Base-by-base conservation (phyloP, 2,888 invertebrate genomes). In the Scrobipalpa atriplicella region DNA sequence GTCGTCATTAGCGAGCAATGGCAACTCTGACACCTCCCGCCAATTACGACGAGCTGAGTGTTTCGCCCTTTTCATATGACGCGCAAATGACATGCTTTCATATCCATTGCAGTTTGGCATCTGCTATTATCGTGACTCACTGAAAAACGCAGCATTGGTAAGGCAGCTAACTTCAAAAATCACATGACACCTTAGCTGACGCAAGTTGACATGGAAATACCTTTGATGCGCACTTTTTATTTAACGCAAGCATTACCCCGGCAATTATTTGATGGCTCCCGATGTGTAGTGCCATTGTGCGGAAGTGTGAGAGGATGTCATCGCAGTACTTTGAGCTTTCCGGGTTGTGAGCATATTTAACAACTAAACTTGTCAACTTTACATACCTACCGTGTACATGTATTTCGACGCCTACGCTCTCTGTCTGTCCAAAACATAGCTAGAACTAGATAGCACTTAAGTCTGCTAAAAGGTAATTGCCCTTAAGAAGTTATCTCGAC, bases 21-120 rank as follows among this genome's bases (percentile, higher is more conserved):
- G 90, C 84, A 90, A 92, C 92, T 92, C 92, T 91, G 91, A 92
- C 92, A 92, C 92, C 92, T 92, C 90, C 82, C 89, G 85, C 92
- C 92, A 92, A 92, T 91, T 90, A 91, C 83, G 83, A 86, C 80
- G 85, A 85, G 82, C 84, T 76, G 83, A 84, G 87, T 85, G 87
- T 29, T 58, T 36, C 16, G 38, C 58, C 16, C 38, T 58, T 56
- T 56, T 58, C 58, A 58, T 16, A 58, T 58, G 38, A 58, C 7
- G 36, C 58, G 58, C n/a, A 38, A 38, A 58, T 58, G 58, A 58
- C 58, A 58, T 38, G 38, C 58, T 58, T 58, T 38, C n/a, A 58
- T 16, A 38, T 58, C 36, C 58, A 58, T 58, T 58, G 58, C 58
- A 58, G 58, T 58, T 58, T 16, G 36, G 38, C n/a, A 36, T 58